phyloP scores from a whole-genome alignment of 1,140 invertebrate species.

The Triops longicaudatus region DNA sequence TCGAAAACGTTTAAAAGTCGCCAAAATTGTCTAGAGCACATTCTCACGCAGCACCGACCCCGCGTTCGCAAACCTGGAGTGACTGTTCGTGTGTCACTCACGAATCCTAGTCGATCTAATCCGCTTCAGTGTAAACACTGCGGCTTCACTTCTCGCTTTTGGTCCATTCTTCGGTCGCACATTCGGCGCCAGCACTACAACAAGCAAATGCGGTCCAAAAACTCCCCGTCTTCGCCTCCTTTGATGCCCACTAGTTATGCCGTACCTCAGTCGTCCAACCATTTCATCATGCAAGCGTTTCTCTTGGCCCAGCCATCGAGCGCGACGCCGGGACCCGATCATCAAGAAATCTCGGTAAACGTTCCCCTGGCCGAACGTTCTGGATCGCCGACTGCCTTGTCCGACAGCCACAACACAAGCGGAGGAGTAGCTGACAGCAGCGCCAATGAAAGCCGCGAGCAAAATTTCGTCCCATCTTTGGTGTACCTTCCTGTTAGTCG shows the following conservation, averaged over 20 bases:
- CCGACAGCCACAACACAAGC: background rate
- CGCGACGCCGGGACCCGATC: background rate
- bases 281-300: constrained; percentile 74
- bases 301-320: constrained; percentile 55
- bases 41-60: constrained; percentile 38
- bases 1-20: constrained; percentile 40
- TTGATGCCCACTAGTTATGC: constrained; percentile 32
- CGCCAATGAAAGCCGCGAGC: constrained; percentile 36
- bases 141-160: constrained; percentile 52
- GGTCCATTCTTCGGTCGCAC: constrained; percentile 55
- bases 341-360: constrained; percentile 15
- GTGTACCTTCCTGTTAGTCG: constrained; percentile 84
- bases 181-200: constrained; percentile 43
- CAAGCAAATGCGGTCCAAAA: constrained; percentile 13
- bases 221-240: background rate
- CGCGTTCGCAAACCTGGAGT: constrained; percentile 20
- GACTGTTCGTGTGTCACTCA: background rate
- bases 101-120: background rate
- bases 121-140: constrained; percentile 55
- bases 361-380: constrained; percentile 28
- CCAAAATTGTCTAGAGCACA: constrained; percentile 39
- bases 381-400: background rate
- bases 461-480: constrained; percentile 71
- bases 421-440: constrained; percentile 23
- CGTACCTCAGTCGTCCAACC: constrained; percentile 34